These are phyloP conservation scores for Dione juno DNA, from an alignment of 2,888 invertebrate species.

Conservation along the genomic window DNA sequence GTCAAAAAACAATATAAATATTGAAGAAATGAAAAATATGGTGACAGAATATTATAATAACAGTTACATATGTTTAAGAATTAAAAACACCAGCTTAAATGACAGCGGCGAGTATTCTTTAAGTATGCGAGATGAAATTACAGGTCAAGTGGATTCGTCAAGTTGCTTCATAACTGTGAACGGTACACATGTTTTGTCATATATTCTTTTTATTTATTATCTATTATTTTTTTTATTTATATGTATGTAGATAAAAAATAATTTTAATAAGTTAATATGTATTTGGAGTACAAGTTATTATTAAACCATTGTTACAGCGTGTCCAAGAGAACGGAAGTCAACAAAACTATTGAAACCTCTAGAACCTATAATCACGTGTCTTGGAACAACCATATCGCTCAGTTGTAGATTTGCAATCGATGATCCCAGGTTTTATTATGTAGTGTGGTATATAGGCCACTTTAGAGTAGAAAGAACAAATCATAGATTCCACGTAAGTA, in stretches of 20 bases:
- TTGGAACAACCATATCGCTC: conserved; percentile 50
- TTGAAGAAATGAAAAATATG: conserved; percentile 36
- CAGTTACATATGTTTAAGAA: conserved; percentile 48
- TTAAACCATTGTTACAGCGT: conserved; percentile 35
- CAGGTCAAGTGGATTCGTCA: conserved; percentile 37
- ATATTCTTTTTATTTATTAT: neutral
- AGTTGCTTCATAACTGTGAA: conserved; percentile 46
- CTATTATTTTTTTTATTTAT: neutral
- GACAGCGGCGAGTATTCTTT: conserved; percentile 50
- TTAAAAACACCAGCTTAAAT: conserved; percentile 34
- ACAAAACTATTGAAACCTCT: conserved; percentile 45
- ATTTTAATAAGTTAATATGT: no score
- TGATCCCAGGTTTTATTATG: conserved; percentile 49
- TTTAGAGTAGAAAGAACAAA: conserved; percentile 52
- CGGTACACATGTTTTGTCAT: conserved; percentile 45
- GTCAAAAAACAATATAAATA: conserved; percentile 43
- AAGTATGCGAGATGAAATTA: conserved; percentile 42
- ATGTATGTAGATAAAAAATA: no score
- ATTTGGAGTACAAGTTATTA: neutral
- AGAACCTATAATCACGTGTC: conserved; percentile 47
- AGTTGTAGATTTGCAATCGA: conserved; percentile 49
- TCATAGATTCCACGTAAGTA: conserved; percentile 54
- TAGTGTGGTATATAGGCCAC: conserved; percentile 54
- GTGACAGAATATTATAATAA: conserved; percentile 48
- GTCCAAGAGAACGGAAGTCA: conserved; percentile 20